These are phyloP conservation scores for Lepus americanus DNA, from an alignment of 2,113 vertebrate genomes.

Conservation along the genomic window DNA sequence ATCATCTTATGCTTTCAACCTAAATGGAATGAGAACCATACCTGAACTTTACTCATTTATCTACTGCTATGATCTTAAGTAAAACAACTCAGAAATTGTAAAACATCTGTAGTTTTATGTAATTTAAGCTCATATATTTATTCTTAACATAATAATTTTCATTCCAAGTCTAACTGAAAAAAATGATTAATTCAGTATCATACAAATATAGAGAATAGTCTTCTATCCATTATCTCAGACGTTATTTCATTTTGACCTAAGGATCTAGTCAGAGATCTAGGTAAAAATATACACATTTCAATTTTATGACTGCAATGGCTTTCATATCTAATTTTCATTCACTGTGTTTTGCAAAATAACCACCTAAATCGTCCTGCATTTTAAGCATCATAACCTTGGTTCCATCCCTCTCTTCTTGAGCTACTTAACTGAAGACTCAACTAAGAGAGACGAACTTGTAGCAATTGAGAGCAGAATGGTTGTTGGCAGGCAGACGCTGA, in stretches of 20 bases:
- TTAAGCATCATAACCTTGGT: neutral
- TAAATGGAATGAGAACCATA: neutral
- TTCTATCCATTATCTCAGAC: neutral
- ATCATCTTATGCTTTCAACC: neutral
- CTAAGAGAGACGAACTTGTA: neutral
- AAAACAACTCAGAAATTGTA: constrained; percentile 28
- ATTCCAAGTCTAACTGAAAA: constrained; percentile 35
- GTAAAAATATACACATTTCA: constrained; percentile 27
- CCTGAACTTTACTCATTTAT: neutral
- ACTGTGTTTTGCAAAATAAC: neutral
- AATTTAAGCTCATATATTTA: neutral
- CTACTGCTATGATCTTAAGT: neutral
- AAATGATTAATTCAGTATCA: constrained; percentile 25
- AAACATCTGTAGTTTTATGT: constrained; percentile 15
- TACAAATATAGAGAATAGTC: neutral
- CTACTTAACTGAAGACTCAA: neutral
- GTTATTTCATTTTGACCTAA: constrained; percentile 9
- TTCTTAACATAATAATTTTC: constrained; percentile 60
- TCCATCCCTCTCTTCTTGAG: neutral
- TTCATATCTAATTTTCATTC: neutral
- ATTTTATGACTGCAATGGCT: neutral
- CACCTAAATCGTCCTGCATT: neutral
- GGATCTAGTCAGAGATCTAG: neutral
- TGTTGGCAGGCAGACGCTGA: too few species aligned
- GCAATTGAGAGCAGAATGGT: too few species aligned